Evolutionary conservation across 2,888 invertebrate species (phyloP).

Genomic region (Drosophila dives): DNA sequence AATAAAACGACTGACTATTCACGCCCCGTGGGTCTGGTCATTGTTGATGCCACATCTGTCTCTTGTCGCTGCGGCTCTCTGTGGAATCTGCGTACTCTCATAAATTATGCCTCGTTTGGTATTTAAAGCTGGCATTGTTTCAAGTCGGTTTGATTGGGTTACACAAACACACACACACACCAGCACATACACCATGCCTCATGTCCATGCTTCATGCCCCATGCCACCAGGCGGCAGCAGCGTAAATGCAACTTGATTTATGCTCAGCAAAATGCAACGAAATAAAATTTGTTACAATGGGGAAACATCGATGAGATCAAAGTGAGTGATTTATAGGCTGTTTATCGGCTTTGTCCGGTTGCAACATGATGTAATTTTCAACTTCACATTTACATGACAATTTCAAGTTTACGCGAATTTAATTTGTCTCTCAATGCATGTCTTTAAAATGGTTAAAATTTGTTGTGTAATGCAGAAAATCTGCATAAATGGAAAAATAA

Average conservation of each 20-base stretch:
- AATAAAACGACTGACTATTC: constrained; percentile 23
- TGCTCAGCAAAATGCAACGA: constrained; percentile 64
- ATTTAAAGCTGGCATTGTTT: constrained; percentile 69
- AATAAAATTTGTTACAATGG: constrained; percentile 67
- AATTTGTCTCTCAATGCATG: constrained; percentile 1
- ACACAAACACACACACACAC: background rate
- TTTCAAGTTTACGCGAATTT: constrained; percentile 26
- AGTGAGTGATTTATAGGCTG: constrained; percentile 72
- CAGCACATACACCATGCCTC: background rate
- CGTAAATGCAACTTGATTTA: constrained; percentile 62
- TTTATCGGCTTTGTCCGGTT: constrained; percentile 55
- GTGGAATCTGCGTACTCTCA: constrained; percentile 51
- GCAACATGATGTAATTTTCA: constrained; percentile 65
- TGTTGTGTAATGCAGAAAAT: background rate
- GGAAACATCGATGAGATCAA: constrained; percentile 74
- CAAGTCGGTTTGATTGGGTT: constrained; percentile 22
- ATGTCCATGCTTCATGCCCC: background rate
- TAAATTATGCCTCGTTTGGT: constrained; percentile 66
- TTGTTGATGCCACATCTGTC: constrained; percentile 70
- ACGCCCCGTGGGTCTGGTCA: constrained; percentile 41
- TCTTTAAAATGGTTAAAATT: background rate
- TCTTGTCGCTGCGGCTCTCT: constrained; percentile 51
- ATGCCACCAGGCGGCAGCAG: constrained; percentile 3
- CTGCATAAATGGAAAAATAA: background rate
- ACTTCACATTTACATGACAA: constrained; percentile 55